Evolutionary conservation across 2,888 invertebrate species (phyloP).

Genomic region (Ischnus inquisitorius): DNA sequence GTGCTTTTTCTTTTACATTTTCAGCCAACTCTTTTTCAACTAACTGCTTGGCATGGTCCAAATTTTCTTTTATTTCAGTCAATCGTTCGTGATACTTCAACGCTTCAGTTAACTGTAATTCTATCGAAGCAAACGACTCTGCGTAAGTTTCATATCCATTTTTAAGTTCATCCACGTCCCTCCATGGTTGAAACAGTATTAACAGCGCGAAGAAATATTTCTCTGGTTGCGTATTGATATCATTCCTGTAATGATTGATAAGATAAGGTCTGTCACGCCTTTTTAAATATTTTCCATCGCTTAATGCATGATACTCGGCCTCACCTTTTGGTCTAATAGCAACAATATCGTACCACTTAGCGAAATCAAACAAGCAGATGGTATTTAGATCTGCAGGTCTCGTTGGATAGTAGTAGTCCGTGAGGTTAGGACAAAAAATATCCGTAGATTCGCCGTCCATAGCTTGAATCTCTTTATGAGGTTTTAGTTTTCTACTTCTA

Average conservation of each 20-base stretch:
- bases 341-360: slow-evolving; percentile 68
- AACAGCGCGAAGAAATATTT: slow-evolving; percentile 73
- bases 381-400: slow-evolving; percentile 74
- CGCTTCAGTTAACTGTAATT: slow-evolving; percentile 60
- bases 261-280: slow-evolving; percentile 65
- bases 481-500: slow-evolving; percentile 63
- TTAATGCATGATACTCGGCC: slow-evolving; percentile 46
- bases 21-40: slow-evolving; percentile 43
- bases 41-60: slow-evolving; percentile 34
- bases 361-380: slow-evolving; percentile 71
- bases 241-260: slow-evolving; percentile 73
- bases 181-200: slow-evolving; percentile 74
- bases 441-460: slow-evolving; percentile 71
- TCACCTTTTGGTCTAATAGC: slow-evolving; percentile 52
- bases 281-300: slow-evolving; percentile 67
- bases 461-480: slow-evolving; percentile 47
- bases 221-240: slow-evolving; percentile 72
- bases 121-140: neutral
- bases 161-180: slow-evolving; percentile 58
- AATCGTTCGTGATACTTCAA: slow-evolving; percentile 62
- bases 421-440: slow-evolving; percentile 74
- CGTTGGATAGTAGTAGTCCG: slow-evolving; percentile 76
- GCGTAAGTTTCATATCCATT: slow-evolving; percentile 3
- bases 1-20: slow-evolving; percentile 27
- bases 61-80: slow-evolving; percentile 48